Percentiles rank a stretch among this genome's conserved stretches.
phyloP scores from a whole-genome alignment of 2,888 invertebrate species.

The Campoplex nolae region DNA sequence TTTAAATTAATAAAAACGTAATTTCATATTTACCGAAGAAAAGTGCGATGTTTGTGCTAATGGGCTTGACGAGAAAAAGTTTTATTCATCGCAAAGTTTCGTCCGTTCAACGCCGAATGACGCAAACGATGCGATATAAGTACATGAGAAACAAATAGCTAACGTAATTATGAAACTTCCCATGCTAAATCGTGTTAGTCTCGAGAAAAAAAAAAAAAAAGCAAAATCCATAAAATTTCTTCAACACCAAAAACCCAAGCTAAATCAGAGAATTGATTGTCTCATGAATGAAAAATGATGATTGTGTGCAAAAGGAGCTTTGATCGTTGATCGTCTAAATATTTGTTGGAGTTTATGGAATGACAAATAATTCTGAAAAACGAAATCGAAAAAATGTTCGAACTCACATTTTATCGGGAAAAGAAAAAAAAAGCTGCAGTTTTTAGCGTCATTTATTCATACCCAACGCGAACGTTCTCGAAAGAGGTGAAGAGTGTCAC shows the following conservation, averaged over 20 bases:
- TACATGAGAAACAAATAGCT: slow-evolving; percentile 33
- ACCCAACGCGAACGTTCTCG: background rate
- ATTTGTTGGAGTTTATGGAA: background rate
- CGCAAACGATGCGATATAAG: slow-evolving; percentile 45
- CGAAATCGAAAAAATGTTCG: background rate
- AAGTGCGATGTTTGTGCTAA: background rate
- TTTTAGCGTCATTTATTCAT: background rate
- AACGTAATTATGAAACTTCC: slow-evolving; percentile 9
- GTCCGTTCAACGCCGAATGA: slow-evolving; percentile 39
- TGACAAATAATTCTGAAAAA: background rate
- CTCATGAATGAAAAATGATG: no score
- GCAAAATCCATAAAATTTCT: background rate
- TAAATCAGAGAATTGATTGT: background rate
- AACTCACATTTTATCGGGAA: background rate
- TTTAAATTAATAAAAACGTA: no score
- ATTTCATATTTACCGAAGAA: background rate
- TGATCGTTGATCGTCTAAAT: background rate
- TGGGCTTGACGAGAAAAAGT: background rate
- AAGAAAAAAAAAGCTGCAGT: background rate
- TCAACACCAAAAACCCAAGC: background rate
- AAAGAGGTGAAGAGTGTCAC: slow-evolving; percentile 45
- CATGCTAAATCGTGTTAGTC: background rate
- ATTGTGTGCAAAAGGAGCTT: no score
- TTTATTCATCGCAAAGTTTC: background rate
- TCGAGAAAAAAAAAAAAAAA: background rate